Conservation (phyloP, 2,113 vertebrate species). For the Piaya cayana region DNA sequence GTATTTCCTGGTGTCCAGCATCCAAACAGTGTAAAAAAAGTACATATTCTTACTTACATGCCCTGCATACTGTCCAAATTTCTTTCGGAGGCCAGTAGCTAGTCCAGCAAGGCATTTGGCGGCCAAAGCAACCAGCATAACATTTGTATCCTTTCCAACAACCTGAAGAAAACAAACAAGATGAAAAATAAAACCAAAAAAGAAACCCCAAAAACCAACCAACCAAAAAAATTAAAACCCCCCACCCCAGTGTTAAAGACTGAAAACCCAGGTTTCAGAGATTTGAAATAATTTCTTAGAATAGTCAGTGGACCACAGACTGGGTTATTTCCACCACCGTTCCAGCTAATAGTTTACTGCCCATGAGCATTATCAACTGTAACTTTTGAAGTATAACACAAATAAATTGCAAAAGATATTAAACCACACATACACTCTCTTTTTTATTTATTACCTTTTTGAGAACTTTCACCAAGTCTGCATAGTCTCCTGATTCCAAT, state of each 20-base stretch:
- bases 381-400: background rate
- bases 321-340: background rate
- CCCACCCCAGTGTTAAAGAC: background rate
- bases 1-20: background rate
- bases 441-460: slow-evolving; percentile 86
- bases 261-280: background rate
- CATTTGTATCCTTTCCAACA: slow-evolving; percentile 96
- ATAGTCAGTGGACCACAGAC: background rate
- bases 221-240: too few species aligned
- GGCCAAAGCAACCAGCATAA: slow-evolving; percentile 94
- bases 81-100: slow-evolving; percentile 93
- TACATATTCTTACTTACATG: slow-evolving; percentile 82
- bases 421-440: background rate
- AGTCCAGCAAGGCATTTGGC: slow-evolving; percentile 94
- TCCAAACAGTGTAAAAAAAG: background rate
- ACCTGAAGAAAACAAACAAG: slow-evolving; percentile 76
- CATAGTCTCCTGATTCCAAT: slow-evolving; percentile 93
- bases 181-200: background rate
- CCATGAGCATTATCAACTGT: background rate
- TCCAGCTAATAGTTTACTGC: background rate
- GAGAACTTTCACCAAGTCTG: slow-evolving; percentile 91
- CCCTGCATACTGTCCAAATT: slow-evolving; percentile 94
- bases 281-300: background rate
- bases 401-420: background rate
- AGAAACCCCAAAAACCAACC: too few species aligned